Base-by-base conservation (phyloP, 2,797 vertebrate species). In the Sebastes cheni region DNA sequence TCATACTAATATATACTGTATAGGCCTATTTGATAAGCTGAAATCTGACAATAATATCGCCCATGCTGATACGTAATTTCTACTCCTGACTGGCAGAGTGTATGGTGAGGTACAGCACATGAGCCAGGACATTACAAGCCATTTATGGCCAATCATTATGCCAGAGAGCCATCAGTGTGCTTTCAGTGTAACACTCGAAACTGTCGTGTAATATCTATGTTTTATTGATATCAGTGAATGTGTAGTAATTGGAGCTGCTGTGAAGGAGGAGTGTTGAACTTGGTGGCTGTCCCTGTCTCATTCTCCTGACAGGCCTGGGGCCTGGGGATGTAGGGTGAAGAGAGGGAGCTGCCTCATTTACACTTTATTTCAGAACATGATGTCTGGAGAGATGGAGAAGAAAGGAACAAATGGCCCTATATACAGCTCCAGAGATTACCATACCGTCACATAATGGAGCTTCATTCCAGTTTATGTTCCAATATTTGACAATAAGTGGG, bases 271-370 rank as follows among this genome's bases (percentile, higher is more conserved):
- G 55, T 3, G 20, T 70, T 68, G 79, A 80, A 80, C 74, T 61
- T 54, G 9, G 16, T 73, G 61, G 34, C 59, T 67, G 55, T 79
- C 34, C 32, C 59, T 0, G 6, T 74, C 55, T 85, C 64, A n/a
- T 58, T 68, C 62, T 65, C 29, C 32, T 83, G 82, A 84, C 87
- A 88, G 71, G 50, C 10, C 30, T 55, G 71, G 67, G 73, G 18
- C 29, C 36, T 34, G 54, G 73, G 46, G 68, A 73, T 56, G 65
- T 20, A 6, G 54, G 65, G 20, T 67, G 68, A 66, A 36, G 32
- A 75, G 46, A 30, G 66, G 20, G 69, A 80, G 52, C 46, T 16
- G 36, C 58, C 68, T 82, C 55, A 75, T 86, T 84, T 89, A 18
- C 62, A 18, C 61, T 68, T 73, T 58, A 29, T 23, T 65, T 61